Conservation (phyloP, 1,140 invertebrate genomes). For the Fopius arisanus region DNA sequence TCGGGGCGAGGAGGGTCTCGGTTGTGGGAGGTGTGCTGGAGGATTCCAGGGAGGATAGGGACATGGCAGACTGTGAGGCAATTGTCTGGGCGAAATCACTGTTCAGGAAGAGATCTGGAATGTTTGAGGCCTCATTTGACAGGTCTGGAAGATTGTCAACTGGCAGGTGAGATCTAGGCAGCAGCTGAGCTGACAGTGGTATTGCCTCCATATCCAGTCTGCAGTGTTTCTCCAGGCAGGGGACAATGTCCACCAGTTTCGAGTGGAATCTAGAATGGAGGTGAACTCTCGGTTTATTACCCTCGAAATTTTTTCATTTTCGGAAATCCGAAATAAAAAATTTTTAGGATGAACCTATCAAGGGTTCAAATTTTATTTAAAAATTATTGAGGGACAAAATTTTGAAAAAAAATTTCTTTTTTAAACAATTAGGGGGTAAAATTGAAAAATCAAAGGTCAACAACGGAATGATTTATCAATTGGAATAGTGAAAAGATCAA, state of each 20-base stretch:
- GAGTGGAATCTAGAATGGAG: constrained; percentile 43
- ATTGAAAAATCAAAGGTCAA: no score
- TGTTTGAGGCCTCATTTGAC: not conserved
- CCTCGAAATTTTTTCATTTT: no score
- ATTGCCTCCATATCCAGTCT: constrained; percentile 37
- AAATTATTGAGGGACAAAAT: no score
- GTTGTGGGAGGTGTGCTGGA: not conserved
- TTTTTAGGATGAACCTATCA: no score
- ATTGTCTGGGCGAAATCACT: not conserved
- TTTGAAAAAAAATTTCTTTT: no score
- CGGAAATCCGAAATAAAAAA: no score
- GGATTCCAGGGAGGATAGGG: not conserved
- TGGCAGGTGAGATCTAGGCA: no score
- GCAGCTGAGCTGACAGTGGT: constrained; percentile 38
- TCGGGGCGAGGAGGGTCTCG: not conserved
- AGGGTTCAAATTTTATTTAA: no score
- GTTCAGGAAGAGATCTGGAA: not conserved
- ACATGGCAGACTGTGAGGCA: not conserved
- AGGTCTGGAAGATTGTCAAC: not conserved
- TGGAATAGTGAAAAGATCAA: no score
- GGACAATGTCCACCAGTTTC: constrained; percentile 37
- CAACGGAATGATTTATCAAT: no score
- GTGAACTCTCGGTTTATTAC: no score
- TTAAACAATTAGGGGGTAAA: no score
- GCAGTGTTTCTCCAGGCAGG: constrained; percentile 43